Percentiles rank a stretch among this genome's conserved stretches.
Evolutionary conservation across 2,113 vertebrate genomes (phyloP).

Genomic region (Catharus minimus): DNA sequence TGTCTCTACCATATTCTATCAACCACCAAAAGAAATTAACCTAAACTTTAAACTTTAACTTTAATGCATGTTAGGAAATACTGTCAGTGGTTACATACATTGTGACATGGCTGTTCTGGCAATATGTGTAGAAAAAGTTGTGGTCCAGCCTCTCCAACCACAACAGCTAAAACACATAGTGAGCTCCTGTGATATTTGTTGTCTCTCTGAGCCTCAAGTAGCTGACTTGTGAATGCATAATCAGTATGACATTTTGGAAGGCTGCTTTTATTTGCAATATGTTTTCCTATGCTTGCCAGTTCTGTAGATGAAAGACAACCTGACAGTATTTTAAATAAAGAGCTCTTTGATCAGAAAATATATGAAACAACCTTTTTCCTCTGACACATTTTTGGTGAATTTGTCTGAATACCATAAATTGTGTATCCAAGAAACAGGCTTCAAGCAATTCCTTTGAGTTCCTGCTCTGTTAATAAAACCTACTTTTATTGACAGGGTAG

Average conservation of each 20-base stretch:
- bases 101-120: not conserved
- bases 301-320: conserved; percentile 34
- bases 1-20: not conserved
- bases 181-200: not conserved
- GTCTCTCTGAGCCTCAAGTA: not conserved
- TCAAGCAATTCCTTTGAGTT: conserved; percentile 46
- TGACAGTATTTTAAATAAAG: conserved; percentile 18
- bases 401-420: conserved; percentile 35
- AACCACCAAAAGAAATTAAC: not conserved
- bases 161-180: not conserved
- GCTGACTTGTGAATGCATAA: conserved; percentile 21
- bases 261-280: conserved; percentile 37
- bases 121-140: not conserved
- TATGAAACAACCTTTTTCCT: not conserved
- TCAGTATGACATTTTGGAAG: conserved; percentile 23
- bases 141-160: not conserved
- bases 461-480: conserved; percentile 8
- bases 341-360: conserved; percentile 31
- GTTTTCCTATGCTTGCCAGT: conserved; percentile 24
- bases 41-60: not conserved
- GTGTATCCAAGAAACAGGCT: conserved; percentile 33
- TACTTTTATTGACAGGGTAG: conserved; percentile 15
- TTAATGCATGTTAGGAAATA: not conserved
- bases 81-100: not conserved
- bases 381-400: not conserved